These are phyloP conservation scores for Eupeodes latifasciatus DNA, from an alignment of 2,888 invertebrate species.

Conservation along the genomic window DNA sequence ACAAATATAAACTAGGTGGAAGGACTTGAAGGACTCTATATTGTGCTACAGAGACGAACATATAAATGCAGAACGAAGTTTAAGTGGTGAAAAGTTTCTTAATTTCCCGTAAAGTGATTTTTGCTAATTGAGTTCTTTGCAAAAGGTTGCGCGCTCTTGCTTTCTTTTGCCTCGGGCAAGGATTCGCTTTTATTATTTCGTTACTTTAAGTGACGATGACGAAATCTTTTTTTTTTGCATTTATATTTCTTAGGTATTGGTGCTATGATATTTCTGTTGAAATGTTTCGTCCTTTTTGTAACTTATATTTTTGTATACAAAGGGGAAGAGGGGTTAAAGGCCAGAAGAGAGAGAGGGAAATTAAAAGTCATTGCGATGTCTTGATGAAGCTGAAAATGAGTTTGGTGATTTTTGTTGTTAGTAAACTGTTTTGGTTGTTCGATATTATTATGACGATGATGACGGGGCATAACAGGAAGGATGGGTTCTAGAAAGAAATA, in stretches of 20 bases:
- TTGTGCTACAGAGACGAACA: background rate
- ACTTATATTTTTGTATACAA: background rate
- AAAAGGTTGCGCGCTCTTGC: conserved; percentile 36
- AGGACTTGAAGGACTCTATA: background rate
- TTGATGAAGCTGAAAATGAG: conserved; percentile 48
- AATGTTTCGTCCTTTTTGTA: conserved; percentile 18
- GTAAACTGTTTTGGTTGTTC: conserved; percentile 7
- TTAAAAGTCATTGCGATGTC: conserved; percentile 68
- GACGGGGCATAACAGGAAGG: background rate
- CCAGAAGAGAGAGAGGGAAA: conserved; percentile 25
- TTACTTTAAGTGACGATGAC: conserved; percentile 45
- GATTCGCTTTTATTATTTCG: conserved; percentile 49
- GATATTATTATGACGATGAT: background rate
- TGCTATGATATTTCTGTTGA: background rate
- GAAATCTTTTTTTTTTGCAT: conserved; percentile 64
- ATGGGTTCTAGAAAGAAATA: background rate
- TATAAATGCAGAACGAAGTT: conserved; percentile 54
- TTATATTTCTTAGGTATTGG: background rate
- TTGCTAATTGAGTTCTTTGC: conserved; percentile 73
- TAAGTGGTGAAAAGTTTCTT: conserved; percentile 76
- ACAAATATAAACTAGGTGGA: background rate
- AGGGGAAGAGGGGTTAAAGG: background rate
- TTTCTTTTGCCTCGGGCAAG: background rate
- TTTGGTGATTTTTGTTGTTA: conserved; percentile 23
- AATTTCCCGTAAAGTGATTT: conserved; percentile 77